Conservation (phyloP, 1,140 invertebrate genomes). For the Nautilus pompilius region DNA sequence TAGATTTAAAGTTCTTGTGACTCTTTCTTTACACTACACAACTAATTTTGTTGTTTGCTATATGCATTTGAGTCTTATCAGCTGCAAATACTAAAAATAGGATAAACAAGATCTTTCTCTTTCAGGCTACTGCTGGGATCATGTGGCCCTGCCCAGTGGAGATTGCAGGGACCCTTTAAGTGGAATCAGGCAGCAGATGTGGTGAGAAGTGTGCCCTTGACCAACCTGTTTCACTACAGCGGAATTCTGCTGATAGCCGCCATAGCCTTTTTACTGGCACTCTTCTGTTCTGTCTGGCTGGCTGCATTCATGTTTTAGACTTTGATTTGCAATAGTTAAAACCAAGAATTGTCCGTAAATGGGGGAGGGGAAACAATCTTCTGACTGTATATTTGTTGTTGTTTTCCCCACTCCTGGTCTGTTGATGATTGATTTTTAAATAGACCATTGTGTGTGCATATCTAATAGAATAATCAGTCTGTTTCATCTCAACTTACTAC, state of each 20-base stretch:
- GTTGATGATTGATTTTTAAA: no score
- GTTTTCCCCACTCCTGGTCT: no score
- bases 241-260: slow-evolving; percentile 15
- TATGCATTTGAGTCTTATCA: background rate
- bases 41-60: background rate
- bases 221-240: slow-evolving; percentile 34
- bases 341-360: no score
- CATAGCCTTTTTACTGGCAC: slow-evolving; percentile 9
- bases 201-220: slow-evolving; percentile 39
- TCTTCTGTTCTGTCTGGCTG: no score
- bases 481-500: no score
- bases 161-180: slow-evolving; percentile 43
- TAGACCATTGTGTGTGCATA: no score
- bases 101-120: background rate
- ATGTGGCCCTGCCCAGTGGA: slow-evolving; percentile 47
- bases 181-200: slow-evolving; percentile 30
- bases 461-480: no score
- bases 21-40: background rate
- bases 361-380: no score
- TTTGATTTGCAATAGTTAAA: no score
- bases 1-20: background rate
- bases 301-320: no score
- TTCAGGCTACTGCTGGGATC: slow-evolving; percentile 41
- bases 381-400: no score
- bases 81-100: background rate